Evolutionary conservation across 2,113 vertebrate species (phyloP).

Genomic region (Eupsittula cactorum): DNA sequence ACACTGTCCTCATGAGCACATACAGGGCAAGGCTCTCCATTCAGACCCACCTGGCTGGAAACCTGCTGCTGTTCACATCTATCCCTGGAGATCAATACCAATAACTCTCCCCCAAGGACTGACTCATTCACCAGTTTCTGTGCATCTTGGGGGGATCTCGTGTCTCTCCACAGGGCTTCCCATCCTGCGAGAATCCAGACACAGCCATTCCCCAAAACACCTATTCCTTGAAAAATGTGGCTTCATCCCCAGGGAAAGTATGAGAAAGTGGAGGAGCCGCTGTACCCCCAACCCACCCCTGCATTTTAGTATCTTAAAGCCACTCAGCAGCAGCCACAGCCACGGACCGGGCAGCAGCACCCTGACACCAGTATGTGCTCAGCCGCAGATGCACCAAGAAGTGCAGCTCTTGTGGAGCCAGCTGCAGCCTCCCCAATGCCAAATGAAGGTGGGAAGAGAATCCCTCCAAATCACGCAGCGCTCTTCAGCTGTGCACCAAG

Average conservation of each 20-base stretch:
- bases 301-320: neutral
- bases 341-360: neutral
- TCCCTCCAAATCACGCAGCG: neutral
- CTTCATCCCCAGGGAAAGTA: neutral
- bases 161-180: neutral
- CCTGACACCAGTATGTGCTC: neutral
- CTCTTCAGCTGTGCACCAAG: neutral
- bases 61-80: neutral
- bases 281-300: neutral
- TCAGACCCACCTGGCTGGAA: neutral
- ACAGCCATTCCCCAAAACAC: neutral
- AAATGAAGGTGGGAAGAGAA: neutral
- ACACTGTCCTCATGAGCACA: neutral
- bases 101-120: neutral
- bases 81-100: neutral
- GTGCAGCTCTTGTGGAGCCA: neutral
- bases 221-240: neutral
- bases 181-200: neutral
- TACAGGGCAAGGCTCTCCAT: neutral
- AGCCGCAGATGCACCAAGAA: neutral
- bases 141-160: neutral
- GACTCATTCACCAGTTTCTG: neutral
- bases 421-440: neutral
- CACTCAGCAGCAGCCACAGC: neutral
- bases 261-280: neutral